phyloP scores from a whole-genome alignment of 2,113 vertebrate genomes.

The Odocoileus hemionus region DNA sequence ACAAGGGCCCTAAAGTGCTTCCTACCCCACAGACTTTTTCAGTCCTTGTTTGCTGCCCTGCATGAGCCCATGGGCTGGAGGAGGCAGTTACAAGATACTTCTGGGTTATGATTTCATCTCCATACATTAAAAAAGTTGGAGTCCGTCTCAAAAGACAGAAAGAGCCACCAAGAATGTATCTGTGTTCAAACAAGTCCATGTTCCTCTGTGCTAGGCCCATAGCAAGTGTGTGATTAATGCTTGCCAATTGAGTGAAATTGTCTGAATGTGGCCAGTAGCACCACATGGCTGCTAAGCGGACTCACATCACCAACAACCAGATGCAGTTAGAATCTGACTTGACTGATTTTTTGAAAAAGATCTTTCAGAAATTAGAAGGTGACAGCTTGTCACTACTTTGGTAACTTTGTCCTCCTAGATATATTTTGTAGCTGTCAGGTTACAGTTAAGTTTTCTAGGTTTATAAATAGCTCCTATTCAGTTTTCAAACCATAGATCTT shows the following conservation, averaged over 20 bases:
- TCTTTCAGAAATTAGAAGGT: not conserved
- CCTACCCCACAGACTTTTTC: not conserved
- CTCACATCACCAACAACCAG: not conserved
- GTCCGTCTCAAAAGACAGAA: not conserved
- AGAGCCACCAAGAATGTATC: not conserved
- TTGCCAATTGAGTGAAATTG: not conserved
- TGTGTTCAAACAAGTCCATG: not conserved
- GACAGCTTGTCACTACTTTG: not conserved
- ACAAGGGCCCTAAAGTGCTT: not conserved
- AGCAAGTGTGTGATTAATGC: not conserved
- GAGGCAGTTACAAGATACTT: not conserved
- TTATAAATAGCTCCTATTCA: slow-evolving; percentile 3
- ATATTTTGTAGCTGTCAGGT: not conserved
- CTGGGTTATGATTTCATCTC: not conserved
- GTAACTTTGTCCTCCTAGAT: not conserved
- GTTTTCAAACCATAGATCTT: not conserved
- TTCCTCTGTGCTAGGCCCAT: not conserved
- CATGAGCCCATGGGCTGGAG: accelerated
- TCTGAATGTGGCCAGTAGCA: not conserved
- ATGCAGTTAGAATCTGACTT: not conserved
- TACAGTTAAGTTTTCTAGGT: not conserved
- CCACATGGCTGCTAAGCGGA: not conserved
- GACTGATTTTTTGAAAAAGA: not conserved
- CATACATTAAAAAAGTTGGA: not conserved
- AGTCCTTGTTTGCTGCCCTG: not conserved